Evolutionary conservation across 2,797 vertebrate genomes (phyloP), one percentile per base, ranked within the genome.

Genomic region (Odontamblyopus rebecca): DNA sequence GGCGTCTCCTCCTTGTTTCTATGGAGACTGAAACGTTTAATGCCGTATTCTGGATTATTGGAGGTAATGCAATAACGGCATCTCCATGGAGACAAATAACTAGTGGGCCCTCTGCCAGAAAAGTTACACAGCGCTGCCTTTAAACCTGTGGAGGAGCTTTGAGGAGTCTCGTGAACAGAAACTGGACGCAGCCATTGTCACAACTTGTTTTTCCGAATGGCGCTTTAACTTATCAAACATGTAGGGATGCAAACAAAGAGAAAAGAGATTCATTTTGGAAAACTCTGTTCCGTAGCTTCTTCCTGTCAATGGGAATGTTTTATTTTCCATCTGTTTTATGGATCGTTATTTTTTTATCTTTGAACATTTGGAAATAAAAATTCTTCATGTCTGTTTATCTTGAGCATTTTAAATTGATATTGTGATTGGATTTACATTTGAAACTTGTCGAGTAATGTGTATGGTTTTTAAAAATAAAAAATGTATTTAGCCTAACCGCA

Each of bases 401-500:
- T 93, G 91, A 93, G 92, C 93, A 94, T 94, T 95, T 94, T 94
- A 93, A 94, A 94, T 94, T 92, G 89, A 93, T 94, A 93, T 94
- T 82, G 94, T 94, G 93, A 93, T 95, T 94, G 92, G 91, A 94
- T 93, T 95, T 94, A 94, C 93, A 94, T 95, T 94, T 94, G 93
- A 94, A 94, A 94, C 91, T 93, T 94, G 94, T 95, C 87, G 85
- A 95, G 93, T 94, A 94, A 94, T 92, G 94, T 95, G 93, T 95
- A 93, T 94, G 93, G 94, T 95, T 95, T 95, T 94, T 94, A 94
- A 95, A 93, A 94, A 95, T 94, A 94, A 95, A 94, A 93, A 94
- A 93, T 92, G 88, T 94, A 94, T 95, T 94, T 94, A 95, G 94
- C 92, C 91, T 94, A 94, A 86, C 74, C 72, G 76, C 78, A 90